Percentiles rank a stretch among this genome's conserved stretches.
Evolutionary conservation across 2,888 invertebrate genomes (phyloP).

Genomic region (Ferrisia virgata): DNA sequence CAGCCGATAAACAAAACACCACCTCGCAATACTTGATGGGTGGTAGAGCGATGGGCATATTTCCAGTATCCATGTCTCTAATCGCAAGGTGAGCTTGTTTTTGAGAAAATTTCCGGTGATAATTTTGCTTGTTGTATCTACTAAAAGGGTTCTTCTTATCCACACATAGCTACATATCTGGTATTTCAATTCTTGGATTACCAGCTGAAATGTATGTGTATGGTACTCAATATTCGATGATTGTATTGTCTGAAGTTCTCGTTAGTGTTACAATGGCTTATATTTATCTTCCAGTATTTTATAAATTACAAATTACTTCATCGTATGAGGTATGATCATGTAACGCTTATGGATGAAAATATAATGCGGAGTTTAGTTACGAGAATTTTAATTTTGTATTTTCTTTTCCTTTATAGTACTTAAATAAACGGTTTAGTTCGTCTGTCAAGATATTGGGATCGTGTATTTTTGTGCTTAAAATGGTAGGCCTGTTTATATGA

Average conservation of each 20-base stretch:
- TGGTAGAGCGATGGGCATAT: slow-evolving; percentile 73
- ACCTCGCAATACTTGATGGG: slow-evolving; percentile 72
- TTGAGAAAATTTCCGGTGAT: neutral
- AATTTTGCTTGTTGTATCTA: neutral
- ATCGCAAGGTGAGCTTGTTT: slow-evolving; percentile 64
- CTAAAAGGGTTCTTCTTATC: neutral
- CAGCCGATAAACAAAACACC: slow-evolving; percentile 65
- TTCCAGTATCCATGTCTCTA: slow-evolving; percentile 73
- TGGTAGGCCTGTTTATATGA: slow-evolving; percentile 55
- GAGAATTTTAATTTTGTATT: slow-evolving; percentile 32
- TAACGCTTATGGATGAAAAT: neutral
- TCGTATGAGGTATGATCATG: slow-evolving; percentile 64
- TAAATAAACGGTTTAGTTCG: slow-evolving; percentile 65
- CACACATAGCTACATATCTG: slow-evolving; percentile 69
- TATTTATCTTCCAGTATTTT: slow-evolving; percentile 70
- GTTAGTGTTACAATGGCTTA: slow-evolving; percentile 66
- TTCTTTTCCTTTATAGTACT: slow-evolving; percentile 60
- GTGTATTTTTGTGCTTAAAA: slow-evolving; percentile 67
- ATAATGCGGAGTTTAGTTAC: neutral
- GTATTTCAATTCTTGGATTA: slow-evolving; percentile 68
- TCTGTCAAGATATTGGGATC: slow-evolving; percentile 58
- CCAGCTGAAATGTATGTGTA: slow-evolving; percentile 75
- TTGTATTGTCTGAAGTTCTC: slow-evolving; percentile 63
- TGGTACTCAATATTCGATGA: slow-evolving; percentile 69
- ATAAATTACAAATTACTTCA: slow-evolving; percentile 69